phyloP scores from a whole-genome alignment of 2,888 invertebrate genomes.

The Diloba caeruleocephala region DNA sequence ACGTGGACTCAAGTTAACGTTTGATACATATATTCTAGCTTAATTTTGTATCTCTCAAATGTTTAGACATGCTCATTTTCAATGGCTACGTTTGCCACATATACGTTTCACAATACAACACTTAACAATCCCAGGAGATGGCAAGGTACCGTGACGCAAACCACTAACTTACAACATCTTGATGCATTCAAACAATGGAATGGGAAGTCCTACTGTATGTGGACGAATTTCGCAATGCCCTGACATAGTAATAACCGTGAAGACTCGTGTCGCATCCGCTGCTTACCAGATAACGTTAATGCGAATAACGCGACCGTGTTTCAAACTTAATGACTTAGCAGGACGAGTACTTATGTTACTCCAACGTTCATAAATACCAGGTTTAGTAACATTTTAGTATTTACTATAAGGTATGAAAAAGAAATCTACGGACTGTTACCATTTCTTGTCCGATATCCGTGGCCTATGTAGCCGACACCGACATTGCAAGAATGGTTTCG shows the following conservation, averaged over 20 bases:
- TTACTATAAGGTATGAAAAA: slow-evolving; percentile 30
- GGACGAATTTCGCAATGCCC: slow-evolving; percentile 70
- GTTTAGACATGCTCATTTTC: slow-evolving; percentile 2
- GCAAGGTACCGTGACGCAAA: slow-evolving; percentile 70
- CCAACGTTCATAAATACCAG: slow-evolving; percentile 21
- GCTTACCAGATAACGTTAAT: slow-evolving; percentile 56
- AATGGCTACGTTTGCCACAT: slow-evolving; percentile 41
- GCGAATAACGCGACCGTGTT: slow-evolving; percentile 27
- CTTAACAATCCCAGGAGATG: slow-evolving; percentile 65
- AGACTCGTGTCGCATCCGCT: slow-evolving; percentile 62
- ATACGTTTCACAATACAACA: slow-evolving; percentile 45
- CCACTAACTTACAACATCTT: slow-evolving; percentile 71
- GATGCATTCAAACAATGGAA: slow-evolving; percentile 77
- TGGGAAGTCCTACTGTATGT: slow-evolving; percentile 70
- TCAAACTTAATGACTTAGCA: slow-evolving; percentile 36
- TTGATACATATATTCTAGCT: neutral
- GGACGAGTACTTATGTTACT: slow-evolving; percentile 13
- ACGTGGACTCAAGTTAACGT: no score
- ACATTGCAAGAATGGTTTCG: slow-evolving; percentile 20
- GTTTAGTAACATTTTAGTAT: slow-evolving; percentile 30
- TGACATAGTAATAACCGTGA: slow-evolving; percentile 49
- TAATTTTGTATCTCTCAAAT: neutral
- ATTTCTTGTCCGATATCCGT: slow-evolving; percentile 43
- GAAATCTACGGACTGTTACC: slow-evolving; percentile 41
- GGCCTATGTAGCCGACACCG: slow-evolving; percentile 33